Evolutionary conservation across 2,113 vertebrate genomes (phyloP).

Genomic region (Anolis carolinensis): DNA sequence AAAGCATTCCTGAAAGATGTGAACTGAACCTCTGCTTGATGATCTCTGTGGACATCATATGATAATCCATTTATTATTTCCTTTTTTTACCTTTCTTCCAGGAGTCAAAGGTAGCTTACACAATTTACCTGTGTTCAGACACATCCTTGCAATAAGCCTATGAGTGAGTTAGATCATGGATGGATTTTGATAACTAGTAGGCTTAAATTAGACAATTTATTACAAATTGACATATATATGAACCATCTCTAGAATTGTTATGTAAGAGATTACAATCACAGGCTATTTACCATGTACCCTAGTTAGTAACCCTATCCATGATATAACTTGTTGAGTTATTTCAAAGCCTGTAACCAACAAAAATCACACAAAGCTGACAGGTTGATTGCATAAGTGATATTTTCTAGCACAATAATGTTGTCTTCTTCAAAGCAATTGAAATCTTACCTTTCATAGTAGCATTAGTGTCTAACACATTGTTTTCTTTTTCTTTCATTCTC

Average conservation of each 20-base stretch:
- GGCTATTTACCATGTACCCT: slow-evolving; percentile 17
- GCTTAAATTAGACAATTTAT: too few relatives aligned
- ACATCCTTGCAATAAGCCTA: background rate
- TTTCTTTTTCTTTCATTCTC: background rate
- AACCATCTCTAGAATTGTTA: background rate
- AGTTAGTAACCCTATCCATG: background rate
- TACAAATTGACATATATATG: too few relatives aligned
- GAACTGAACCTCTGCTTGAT: too few relatives aligned
- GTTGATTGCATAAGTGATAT: background rate
- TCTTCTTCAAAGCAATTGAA: background rate
- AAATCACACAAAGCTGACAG: background rate
- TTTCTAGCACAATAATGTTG: background rate
- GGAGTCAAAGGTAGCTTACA: background rate
- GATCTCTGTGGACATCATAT: too few relatives aligned
- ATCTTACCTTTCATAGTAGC: background rate
- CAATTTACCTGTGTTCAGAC: background rate
- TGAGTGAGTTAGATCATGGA: background rate
- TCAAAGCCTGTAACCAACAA: background rate
- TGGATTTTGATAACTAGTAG: too few relatives aligned
- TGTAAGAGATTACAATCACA: background rate
- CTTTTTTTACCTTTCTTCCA: background rate
- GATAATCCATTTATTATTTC: background rate
- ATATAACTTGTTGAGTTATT: background rate
- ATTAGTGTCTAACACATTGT: background rate
- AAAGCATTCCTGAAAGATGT: too few relatives aligned